A percentile compares a stretch with the other conserved stretches of the same genome.
Evolutionary conservation across 2,888 invertebrate genomes (phyloP).

Genomic region (Drepanosiphum platanoidis): DNA sequence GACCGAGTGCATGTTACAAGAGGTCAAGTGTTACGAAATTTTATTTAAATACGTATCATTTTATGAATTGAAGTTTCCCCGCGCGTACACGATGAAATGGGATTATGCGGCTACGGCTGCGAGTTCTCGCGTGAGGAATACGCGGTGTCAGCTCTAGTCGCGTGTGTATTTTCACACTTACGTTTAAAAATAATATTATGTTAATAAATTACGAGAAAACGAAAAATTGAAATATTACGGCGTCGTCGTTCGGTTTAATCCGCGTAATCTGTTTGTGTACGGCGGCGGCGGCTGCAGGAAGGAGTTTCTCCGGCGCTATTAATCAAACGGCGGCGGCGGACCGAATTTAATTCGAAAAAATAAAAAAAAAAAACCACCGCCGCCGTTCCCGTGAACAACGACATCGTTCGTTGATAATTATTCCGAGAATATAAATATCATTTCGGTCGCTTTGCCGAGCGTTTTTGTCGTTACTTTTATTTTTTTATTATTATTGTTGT

Average conservation of each 20-base stretch:
- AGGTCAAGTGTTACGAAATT: constrained; percentile 58
- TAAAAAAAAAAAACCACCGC: too few species aligned
- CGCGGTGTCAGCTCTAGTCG: neutral
- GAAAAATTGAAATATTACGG: neutral
- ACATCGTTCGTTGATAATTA: neutral
- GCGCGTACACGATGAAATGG: neutral
- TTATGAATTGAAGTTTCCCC: constrained; percentile 9
- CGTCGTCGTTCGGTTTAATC: neutral
- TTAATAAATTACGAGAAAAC: neutral
- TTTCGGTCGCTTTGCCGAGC: neutral
- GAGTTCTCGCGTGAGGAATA: neutral
- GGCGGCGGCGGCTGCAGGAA: too few species aligned
- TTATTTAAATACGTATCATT: constrained; percentile 39
- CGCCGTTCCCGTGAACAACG: neutral
- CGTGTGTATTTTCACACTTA: constrained; percentile 2
- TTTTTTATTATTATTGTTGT: too few species aligned
- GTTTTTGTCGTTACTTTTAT: too few species aligned
- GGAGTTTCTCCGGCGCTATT: neutral
- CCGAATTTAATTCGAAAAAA: neutral
- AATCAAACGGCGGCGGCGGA: neutral
- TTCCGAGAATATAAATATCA: neutral
- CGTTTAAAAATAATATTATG: neutral
- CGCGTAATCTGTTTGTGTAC: neutral
- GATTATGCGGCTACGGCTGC: neutral
- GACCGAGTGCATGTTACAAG: constrained; percentile 37